A percentile compares a stretch with the other conserved stretches of the same genome.
Conservation (phyloP, 2,797 vertebrate species). For the Poeciliopsis infans region DNA sequence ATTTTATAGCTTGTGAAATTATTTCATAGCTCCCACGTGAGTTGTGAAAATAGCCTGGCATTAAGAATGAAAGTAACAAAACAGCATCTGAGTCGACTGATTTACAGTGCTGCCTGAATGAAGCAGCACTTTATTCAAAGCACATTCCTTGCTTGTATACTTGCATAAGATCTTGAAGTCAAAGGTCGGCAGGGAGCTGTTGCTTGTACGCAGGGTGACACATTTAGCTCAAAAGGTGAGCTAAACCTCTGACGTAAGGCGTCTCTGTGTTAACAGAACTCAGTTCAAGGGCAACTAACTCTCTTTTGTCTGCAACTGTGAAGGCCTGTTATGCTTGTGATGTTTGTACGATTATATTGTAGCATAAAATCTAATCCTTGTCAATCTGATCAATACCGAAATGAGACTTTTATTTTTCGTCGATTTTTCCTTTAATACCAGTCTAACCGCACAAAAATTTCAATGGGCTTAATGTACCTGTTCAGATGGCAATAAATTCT, state of each 20-base stretch:
- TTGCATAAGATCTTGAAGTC: conserved; percentile 19
- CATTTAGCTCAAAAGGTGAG: conserved; percentile 20
- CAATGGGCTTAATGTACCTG: no score
- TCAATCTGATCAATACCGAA: neutral
- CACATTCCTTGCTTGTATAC: neutral
- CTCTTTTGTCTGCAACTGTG: neutral
- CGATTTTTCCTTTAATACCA: neutral
- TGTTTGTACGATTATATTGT: neutral
- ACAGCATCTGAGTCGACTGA: neutral
- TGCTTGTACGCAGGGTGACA: conserved; percentile 51
- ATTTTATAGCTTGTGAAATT: neutral
- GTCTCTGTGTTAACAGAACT: conserved; percentile 10
- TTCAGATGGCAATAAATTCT: no score
- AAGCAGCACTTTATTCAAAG: neutral
- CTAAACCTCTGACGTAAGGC: conserved; percentile 38
- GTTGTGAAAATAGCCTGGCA: neutral
- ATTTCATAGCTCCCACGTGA: neutral
- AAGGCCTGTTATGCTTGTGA: neutral
- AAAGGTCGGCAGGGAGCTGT: conserved; percentile 25
- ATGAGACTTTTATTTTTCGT: neutral
- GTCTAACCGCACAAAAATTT: no score
- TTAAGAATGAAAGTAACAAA: neutral
- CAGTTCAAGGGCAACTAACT: neutral
- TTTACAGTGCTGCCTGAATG: neutral
- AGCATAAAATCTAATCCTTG: neutral